Evolutionary conservation across 2,797 vertebrate genomes (phyloP).

Genomic region (Columba guinea): DNA sequence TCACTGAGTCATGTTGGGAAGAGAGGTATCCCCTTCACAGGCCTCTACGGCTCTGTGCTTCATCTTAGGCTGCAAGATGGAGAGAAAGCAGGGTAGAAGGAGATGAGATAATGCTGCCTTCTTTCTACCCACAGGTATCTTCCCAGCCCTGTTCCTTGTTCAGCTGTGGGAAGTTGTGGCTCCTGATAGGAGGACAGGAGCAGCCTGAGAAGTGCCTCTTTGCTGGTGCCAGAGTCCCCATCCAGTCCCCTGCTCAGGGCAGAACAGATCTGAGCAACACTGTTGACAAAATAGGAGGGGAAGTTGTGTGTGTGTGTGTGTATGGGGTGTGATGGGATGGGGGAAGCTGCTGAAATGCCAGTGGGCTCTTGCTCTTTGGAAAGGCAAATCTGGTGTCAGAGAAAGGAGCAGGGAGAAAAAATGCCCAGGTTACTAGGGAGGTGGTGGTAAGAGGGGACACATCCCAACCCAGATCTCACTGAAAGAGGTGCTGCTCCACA

Average conservation of each 20-base stretch:
- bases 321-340: background rate
- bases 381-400: background rate
- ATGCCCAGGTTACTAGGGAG: background rate
- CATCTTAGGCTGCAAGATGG: background rate
- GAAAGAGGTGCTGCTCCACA: background rate
- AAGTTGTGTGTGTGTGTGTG: background rate
- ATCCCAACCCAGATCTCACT: background rate
- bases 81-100: background rate
- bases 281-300: background rate
- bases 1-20: fast-evolving
- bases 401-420: background rate
- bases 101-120: background rate
- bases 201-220: background rate
- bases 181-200: background rate
- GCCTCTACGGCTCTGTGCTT: background rate
- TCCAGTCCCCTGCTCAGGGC: background rate
- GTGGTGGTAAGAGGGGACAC: background rate
- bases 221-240: slow-evolving; percentile 39
- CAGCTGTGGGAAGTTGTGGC: background rate
- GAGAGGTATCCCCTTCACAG: background rate
- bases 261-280: background rate
- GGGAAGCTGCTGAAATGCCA: background rate
- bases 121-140: background rate
- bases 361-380: background rate
- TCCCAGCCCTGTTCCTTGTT: background rate